Percentiles rank a stretch among this genome's conserved stretches.
Evolutionary conservation across 2,797 vertebrate genomes (phyloP).

Genomic region (Coregonus suidteri): DNA sequence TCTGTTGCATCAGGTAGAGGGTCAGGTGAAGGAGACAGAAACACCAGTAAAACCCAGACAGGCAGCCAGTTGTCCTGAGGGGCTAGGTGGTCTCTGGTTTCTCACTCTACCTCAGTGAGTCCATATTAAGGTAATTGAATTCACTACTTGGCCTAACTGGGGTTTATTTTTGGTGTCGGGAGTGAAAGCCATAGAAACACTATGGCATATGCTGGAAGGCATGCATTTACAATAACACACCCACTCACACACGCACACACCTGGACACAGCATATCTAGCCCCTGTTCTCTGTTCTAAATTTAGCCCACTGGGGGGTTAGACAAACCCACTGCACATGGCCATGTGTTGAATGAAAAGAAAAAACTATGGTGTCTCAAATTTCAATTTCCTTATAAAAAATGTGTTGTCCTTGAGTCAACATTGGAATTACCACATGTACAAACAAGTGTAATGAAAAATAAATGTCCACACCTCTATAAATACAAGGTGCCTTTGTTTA

Average conservation of each 20-base stretch:
- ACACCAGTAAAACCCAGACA: constrained; percentile 17
- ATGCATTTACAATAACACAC: constrained; percentile 6
- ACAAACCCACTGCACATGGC: constrained; percentile 56
- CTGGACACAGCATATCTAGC: constrained; percentile 29
- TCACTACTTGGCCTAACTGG: constrained; percentile 37
- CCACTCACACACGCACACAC: constrained; percentile 6
- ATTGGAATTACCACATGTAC: constrained; percentile 48
- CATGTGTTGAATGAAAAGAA: constrained; percentile 54
- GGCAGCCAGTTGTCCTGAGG: constrained; percentile 33
- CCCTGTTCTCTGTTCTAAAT: constrained; percentile 25
- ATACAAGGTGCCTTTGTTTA: constrained; percentile 4
- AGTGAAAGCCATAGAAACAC: constrained; percentile 34
- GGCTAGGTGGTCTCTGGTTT: constrained; percentile 45
- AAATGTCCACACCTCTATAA: constrained; percentile 46
- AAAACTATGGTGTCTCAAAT: constrained; percentile 38
- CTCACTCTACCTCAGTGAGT: constrained; percentile 33
- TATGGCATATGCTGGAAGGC: constrained; percentile 27
- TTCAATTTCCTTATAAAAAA: constrained; percentile 53
- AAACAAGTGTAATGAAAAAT: constrained; percentile 64
- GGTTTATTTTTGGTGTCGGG: constrained; percentile 27
- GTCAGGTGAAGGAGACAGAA: not conserved
- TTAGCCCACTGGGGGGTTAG: constrained; percentile 46
- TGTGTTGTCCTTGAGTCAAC: constrained; percentile 46
- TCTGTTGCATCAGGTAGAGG: not conserved
- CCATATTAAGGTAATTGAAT: constrained; percentile 42